Evolutionary conservation across 2,888 invertebrate genomes (phyloP).

Genomic region (Rambutsinella grinnellia): DNA sequence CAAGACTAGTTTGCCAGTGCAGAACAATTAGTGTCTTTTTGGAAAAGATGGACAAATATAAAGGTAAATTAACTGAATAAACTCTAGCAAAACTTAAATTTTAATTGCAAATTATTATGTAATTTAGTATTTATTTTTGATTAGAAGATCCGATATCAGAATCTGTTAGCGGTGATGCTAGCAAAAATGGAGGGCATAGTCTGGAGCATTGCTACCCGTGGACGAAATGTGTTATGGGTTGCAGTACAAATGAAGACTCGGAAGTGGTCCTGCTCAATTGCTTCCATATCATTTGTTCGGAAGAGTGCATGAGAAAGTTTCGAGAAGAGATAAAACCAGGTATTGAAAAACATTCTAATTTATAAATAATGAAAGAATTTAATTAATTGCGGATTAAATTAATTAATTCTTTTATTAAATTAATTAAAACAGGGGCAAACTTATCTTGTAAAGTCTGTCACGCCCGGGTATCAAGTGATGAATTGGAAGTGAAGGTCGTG

Average conservation of each 20-base stretch:
- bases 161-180: too few relatives aligned
- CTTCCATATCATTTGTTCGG: conserved; percentile 42
- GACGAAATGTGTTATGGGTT: conserved; percentile 15
- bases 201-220: too few relatives aligned
- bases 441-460: background rate
- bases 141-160: too few relatives aligned
- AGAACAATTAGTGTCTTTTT: too few relatives aligned
- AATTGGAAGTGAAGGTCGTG: background rate
- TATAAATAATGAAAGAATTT: background rate
- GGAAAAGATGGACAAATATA: too few relatives aligned
- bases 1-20: too few relatives aligned
- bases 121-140: too few relatives aligned
- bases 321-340: background rate
- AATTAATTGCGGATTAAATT: background rate
- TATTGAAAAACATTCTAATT: background rate
- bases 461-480: background rate
- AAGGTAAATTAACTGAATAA: too few relatives aligned
- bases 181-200: too few relatives aligned
- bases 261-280: conserved; percentile 24
- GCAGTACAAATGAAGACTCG: background rate
- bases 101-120: too few relatives aligned
- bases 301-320: conserved; percentile 1
- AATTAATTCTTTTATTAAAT: background rate
- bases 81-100: too few relatives aligned
- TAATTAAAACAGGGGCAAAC: background rate